phyloP scores from a whole-genome alignment of 2,113 vertebrate genomes.

The Crotalus viridis region DNA sequence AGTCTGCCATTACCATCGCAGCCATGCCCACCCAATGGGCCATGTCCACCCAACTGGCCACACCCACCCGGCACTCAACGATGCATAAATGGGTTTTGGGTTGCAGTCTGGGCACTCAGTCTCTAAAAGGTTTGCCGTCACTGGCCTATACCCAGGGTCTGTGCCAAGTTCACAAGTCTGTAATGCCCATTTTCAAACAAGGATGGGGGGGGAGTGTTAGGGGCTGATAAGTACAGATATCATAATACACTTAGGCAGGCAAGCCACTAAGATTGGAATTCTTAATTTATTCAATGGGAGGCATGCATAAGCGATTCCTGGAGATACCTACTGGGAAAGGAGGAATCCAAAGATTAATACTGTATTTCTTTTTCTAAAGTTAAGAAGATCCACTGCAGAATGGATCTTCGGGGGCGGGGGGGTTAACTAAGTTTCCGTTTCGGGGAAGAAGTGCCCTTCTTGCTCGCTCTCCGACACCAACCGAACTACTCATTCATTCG shows the following conservation, averaged over 20 bases:
- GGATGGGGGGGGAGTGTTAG: too few species aligned
- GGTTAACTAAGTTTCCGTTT: not conserved
- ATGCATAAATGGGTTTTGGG: too few species aligned
- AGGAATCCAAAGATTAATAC: not conserved
- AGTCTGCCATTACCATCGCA: too few species aligned
- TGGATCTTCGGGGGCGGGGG: not conserved
- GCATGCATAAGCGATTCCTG: not conserved
- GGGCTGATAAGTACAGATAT: not conserved
- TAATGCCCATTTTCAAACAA: not conserved
- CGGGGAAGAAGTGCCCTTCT: not conserved
- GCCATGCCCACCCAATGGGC: too few species aligned
- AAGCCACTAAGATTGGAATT: not conserved
- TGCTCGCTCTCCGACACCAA: too few species aligned
- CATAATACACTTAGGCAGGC: not conserved
- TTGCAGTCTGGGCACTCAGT: too few species aligned
- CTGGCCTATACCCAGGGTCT: not conserved
- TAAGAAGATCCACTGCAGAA: not conserved
- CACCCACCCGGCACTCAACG: too few species aligned
- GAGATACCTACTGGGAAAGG: not conserved
- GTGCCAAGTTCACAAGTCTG: not conserved
- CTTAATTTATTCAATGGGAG: not conserved
- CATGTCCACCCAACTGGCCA: too few species aligned
- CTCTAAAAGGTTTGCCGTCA: too few species aligned
- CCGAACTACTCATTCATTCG: not conserved
- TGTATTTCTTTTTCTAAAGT: not conserved